Percentiles rank a stretch among this genome's conserved stretches.
These are phyloP conservation scores for Trichonephila inaurata DNA, from an alignment of 1,140 invertebrate genomes.

Conservation along the genomic window DNA sequence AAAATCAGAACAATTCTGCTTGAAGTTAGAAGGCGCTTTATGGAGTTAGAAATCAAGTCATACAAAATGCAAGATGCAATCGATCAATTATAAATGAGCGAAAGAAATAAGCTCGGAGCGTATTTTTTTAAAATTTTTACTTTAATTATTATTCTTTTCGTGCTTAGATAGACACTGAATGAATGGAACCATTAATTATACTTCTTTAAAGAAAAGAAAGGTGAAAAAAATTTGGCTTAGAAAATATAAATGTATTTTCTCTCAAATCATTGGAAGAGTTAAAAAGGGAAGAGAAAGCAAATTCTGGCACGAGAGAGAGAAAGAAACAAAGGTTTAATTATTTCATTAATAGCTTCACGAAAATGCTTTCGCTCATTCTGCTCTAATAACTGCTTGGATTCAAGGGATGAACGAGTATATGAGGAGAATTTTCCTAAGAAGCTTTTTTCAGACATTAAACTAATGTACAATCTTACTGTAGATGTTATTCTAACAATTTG, in stretches of 20 bases:
- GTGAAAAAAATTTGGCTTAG: not conserved
- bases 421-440: not conserved
- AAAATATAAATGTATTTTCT: not conserved
- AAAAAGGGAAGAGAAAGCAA: not conserved
- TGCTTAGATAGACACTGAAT: slow-evolving; percentile 44
- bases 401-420: not conserved
- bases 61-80: not conserved
- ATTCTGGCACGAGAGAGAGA: not conserved
- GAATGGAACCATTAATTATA: slow-evolving; percentile 57
- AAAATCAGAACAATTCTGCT: slow-evolving; percentile 1
- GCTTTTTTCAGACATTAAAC: not conserved
- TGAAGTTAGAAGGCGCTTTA: not conserved
- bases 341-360: slow-evolving; percentile 56
- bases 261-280: not conserved
- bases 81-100: slow-evolving; percentile 46
- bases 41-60: not conserved
- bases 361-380: not conserved
- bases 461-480: not conserved
- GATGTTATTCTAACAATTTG: not conserved
- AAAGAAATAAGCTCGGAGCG: not conserved
- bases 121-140: slow-evolving; percentile 19
- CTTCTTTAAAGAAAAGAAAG: slow-evolving; percentile 36
- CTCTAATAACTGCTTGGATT: not conserved
- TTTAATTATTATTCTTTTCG: slow-evolving; percentile 38
- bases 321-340: slow-evolving; percentile 60